Evolutionary conservation across 2,797 vertebrate genomes (phyloP), one percentile per base, ranked within the genome.

Genomic region (Chelidonichthys spinosus): DNA sequence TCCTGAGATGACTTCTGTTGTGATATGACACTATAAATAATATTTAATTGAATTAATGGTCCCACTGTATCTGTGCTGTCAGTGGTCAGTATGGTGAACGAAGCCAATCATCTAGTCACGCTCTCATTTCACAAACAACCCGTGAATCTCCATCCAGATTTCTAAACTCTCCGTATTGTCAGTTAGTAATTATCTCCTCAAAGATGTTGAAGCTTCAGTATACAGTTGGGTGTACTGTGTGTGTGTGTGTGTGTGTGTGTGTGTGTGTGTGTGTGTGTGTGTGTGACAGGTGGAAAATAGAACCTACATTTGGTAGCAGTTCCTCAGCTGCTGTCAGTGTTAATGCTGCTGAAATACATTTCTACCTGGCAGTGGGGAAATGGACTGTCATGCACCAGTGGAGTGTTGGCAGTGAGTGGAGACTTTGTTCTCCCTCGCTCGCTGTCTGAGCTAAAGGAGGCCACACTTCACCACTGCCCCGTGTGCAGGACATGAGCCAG

Each of bases 371-470:
- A 76, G 63, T 64, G 68, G 81, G 78, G 81, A 89, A 87, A 78
- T 80, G 68, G 72, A 74, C 81, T 85, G 81, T 74, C 81, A 87
- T 79, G 76, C 82, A 74, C 64, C 88, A 81, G 71, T 78, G 74
- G 78, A 81, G 68, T 71, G 72, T 63, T 90, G 88, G 78, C 88
- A 87, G 66, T 76, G 71, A 85, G 77, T 5, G 25, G 71, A 80
- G 84, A 87, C 89, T 84, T 88, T 83, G 76, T 87, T 84, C 84
- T 79, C 63, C 62, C 71, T 83, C 81, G 79, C 84, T 74, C 79
- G 69, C 78, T 88, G 82, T 85, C 89, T 82, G 74, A 82, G 69
- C 74, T 84, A 89, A 91, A 90, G 85, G 83, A 89, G 86, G 86
- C 84, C 87, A 84, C 69, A 63, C 78, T 86, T 83, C 74, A 76